Conservation (phyloP, 2,113 vertebrate species). For the Setophaga petechia region DNA sequence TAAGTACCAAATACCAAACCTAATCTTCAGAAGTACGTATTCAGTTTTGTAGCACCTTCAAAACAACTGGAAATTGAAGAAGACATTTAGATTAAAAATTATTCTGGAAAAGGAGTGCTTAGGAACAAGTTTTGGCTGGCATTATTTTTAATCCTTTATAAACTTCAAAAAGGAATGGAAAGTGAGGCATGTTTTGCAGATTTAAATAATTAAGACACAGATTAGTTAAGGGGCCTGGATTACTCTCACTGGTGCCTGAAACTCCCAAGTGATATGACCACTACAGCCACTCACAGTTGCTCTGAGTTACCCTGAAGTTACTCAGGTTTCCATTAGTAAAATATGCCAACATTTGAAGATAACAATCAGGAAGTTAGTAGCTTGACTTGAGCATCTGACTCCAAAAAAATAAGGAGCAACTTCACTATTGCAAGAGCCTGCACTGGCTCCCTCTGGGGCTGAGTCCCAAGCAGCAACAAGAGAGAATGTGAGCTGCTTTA, state of each 20-base stretch:
- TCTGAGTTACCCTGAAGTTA: not conserved
- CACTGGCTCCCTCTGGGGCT: accelerated
- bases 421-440: not conserved
- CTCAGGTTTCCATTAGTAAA: not conserved
- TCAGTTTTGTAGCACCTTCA: not conserved
- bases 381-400: not conserved
- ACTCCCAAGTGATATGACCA: not conserved
- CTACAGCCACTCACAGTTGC: not conserved
- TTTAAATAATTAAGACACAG: not conserved
- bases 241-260: not conserved
- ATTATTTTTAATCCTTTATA: not conserved
- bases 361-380: not conserved
- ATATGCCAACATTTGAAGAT: not conserved
- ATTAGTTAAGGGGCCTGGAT: not conserved
- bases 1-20: not conserved
- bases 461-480: not conserved
- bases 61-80: not conserved
- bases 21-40: not conserved
- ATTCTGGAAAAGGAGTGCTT: not conserved
- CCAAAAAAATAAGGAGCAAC: not conserved
- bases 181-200: not conserved
- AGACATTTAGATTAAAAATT: not conserved
- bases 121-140: not conserved
- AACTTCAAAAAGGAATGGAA: not conserved
- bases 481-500: not conserved